Conservation (phyloP, 2,888 invertebrate genomes). For the Stenodera caucasica region DNA sequence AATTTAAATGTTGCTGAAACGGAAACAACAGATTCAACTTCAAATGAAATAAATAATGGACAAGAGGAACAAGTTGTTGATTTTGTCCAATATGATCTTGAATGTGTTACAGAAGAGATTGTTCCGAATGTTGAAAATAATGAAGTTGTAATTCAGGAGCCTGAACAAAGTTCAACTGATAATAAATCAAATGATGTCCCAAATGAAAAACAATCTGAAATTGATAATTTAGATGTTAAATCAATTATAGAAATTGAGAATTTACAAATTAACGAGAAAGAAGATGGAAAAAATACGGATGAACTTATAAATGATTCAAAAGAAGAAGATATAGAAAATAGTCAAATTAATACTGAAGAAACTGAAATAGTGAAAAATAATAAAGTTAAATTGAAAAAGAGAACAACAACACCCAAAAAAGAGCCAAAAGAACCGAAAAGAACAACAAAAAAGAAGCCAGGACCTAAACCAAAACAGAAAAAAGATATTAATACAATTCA, state of each 20-base stretch:
- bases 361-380: conserved; percentile 13
- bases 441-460: conserved; percentile 26
- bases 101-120: conserved; percentile 41
- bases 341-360: not conserved
- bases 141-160: conserved; percentile 28
- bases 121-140: conserved; percentile 26
- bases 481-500: conserved; percentile 12
- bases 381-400: conserved; percentile 1
- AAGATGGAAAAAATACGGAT: not conserved
- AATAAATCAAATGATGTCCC: not conserved
- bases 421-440: conserved; percentile 10
- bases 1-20: conserved; percentile 18
- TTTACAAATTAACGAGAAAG: conserved; percentile 6
- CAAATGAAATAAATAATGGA: conserved; percentile 21
- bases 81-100: conserved; percentile 35
- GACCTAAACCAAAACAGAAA: conserved; percentile 21
- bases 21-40: conserved; percentile 11
- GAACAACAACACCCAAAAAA: conserved; percentile 8
- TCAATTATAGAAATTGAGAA: not conserved
- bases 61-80: conserved; percentile 25
- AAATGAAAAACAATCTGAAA: conserved; percentile 5
- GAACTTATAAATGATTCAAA: conserved; percentile 13
- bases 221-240: not conserved
- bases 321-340: conserved; percentile 8
- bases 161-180: conserved; percentile 15